Conservation (phyloP, 2,888 invertebrate species). For the Trissolcus brochymenae region DNA sequence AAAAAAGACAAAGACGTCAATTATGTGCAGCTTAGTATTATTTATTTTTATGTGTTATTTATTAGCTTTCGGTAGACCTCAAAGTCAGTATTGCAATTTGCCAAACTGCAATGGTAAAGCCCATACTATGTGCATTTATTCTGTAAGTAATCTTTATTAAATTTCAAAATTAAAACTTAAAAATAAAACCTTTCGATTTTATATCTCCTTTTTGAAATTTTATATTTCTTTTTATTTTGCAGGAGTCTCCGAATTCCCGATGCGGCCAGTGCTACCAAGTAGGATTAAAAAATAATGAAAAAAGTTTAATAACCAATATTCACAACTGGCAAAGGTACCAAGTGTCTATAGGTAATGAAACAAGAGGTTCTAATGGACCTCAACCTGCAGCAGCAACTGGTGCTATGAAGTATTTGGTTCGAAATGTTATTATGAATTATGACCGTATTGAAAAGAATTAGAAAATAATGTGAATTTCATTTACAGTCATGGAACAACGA, state of each 20-base stretch:
- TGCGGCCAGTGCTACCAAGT: not conserved
- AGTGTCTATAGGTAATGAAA: not conserved
- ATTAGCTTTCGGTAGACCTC: not conserved
- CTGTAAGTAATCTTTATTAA: no score
- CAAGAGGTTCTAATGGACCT: not conserved
- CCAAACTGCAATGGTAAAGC: not conserved
- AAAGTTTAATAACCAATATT: not conserved
- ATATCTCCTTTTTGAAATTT: no score
- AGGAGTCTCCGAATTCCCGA: not conserved
- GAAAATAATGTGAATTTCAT: not conserved
- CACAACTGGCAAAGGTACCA: not conserved
- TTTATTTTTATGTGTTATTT: not conserved
- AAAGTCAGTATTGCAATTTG: not conserved
- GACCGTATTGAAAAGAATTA: no score
- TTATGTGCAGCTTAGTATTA: no score
- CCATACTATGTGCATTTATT: not conserved
- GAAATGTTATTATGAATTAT: not conserved
- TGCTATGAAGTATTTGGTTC: not conserved
- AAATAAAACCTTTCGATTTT: no score
- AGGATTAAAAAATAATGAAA: not conserved
- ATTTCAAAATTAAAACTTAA: no score
- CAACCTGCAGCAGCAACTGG: not conserved
- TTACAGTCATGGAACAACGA: constrained; percentile 23
- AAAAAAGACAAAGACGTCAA: no score
- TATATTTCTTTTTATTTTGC: not conserved